Evolutionary conservation across 2,888 invertebrate species (phyloP).

Genomic region (Protodeltote pygarga): DNA sequence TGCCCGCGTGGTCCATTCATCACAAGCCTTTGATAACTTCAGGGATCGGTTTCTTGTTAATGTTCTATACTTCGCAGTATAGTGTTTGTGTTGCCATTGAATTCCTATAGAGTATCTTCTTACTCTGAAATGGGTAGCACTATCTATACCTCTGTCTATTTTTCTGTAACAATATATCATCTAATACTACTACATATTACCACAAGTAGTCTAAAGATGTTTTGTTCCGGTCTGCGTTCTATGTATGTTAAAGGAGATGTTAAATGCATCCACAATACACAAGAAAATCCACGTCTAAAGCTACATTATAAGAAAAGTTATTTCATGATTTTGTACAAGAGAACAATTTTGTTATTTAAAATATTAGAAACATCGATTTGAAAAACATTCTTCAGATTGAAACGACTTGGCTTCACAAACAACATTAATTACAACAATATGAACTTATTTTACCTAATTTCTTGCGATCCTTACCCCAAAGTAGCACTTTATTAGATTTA

Average conservation of each 20-base stretch:
- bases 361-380: slow-evolving; percentile 3
- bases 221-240: too few species aligned
- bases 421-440: slow-evolving; percentile 10
- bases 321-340: too few species aligned
- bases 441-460: slow-evolving; percentile 38
- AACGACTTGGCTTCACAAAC: slow-evolving; percentile 2
- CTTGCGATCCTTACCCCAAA: slow-evolving; percentile 5
- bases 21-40: slow-evolving; percentile 50
- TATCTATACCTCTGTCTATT: too few species aligned
- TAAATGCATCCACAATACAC: too few species aligned
- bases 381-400: slow-evolving; percentile 13
- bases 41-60: slow-evolving; percentile 47
- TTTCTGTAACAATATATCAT: too few species aligned
- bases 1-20: slow-evolving; percentile 41
- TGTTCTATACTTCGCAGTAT: slow-evolving; percentile 15
- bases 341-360: background rate
- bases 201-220: too few species aligned
- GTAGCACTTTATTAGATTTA: slow-evolving; percentile 18
- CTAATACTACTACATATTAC: too few species aligned
- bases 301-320: too few species aligned
- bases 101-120: slow-evolving; percentile 19
- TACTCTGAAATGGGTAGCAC: background rate
- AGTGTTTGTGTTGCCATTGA: slow-evolving; percentile 24
- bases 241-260: too few species aligned
- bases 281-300: too few species aligned